These are phyloP conservation scores for Xanthia icteritia DNA, from an alignment of 2,888 invertebrate species.

Conservation along the genomic window DNA sequence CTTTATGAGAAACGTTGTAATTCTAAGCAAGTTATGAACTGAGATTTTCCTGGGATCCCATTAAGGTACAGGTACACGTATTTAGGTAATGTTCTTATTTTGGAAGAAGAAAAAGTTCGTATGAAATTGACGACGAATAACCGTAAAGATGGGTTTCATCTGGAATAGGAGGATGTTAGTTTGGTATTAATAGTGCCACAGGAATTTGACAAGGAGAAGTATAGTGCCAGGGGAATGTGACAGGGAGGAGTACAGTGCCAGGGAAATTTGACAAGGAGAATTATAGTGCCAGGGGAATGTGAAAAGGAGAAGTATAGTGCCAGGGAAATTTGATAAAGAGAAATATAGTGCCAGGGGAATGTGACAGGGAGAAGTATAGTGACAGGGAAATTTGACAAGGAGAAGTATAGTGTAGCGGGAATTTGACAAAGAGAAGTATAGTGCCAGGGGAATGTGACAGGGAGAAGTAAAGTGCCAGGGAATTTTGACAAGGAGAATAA, in stretches of 20 bases:
- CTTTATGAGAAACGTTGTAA: slow-evolving; percentile 72
- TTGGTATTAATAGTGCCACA: not conserved
- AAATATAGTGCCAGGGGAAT: no score
- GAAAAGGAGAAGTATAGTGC: no score
- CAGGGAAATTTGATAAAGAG: no score
- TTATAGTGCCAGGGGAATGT: no score
- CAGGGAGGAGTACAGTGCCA: no score
- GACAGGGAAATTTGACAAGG: no score
- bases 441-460: no score
- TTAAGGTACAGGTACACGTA: slow-evolving; percentile 42
- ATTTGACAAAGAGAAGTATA: no score
- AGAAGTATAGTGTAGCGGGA: no score
- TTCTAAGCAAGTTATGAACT: slow-evolving; percentile 70
- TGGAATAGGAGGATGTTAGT: not conserved
- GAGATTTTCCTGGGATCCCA: slow-evolving; percentile 66
- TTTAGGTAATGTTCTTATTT: slow-evolving; percentile 8
- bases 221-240: no score
- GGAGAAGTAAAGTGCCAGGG: not conserved
- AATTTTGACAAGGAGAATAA: not conserved
- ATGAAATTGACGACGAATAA: not conserved
- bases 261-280: no score
- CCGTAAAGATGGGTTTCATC: not conserved
- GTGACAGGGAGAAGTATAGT: no score
- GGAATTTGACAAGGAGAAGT: not conserved
- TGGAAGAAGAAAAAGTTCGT: not conserved